phyloP scores from a whole-genome alignment of 2,888 invertebrate species.

The Pelosia muscerda region DNA sequence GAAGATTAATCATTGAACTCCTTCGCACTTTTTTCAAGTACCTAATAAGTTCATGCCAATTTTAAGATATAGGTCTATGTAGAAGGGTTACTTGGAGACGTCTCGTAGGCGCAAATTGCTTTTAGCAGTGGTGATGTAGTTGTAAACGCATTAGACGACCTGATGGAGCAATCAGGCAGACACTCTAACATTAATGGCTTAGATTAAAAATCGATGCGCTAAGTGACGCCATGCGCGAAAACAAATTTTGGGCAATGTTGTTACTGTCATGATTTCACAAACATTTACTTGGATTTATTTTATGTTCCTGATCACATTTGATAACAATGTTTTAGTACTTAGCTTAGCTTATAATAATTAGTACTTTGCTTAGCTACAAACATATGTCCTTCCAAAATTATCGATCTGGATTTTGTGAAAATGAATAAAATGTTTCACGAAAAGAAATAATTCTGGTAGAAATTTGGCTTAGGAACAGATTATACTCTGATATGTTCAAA shows the following conservation, averaged over 20 bases:
- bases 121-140: slow-evolving; percentile 69
- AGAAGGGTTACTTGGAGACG: slow-evolving; percentile 57
- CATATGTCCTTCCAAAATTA: too few species aligned
- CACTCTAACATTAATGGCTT: slow-evolving; percentile 72
- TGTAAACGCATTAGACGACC: slow-evolving; percentile 68
- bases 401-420: too few species aligned
- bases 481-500: too few species aligned
- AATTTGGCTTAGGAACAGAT: too few species aligned
- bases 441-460: too few species aligned
- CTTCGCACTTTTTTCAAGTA: not conserved
- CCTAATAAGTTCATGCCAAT: slow-evolving; percentile 32
- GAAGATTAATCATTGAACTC: not conserved
- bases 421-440: too few species aligned
- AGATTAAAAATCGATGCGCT: slow-evolving; percentile 72
- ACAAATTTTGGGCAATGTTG: slow-evolving; percentile 16
- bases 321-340: too few species aligned
- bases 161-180: slow-evolving; percentile 73
- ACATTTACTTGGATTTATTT: not conserved
- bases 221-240: slow-evolving; percentile 40
- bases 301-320: not conserved
- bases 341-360: too few species aligned
- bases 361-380: too few species aligned
- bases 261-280: slow-evolving; percentile 1
- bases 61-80: slow-evolving; percentile 39
- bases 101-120: slow-evolving; percentile 71